Evolutionary conservation across 1,140 invertebrate genomes (phyloP), one percentile per base, ranked within the genome.

Genomic region (Cotesia typhae): DNA sequence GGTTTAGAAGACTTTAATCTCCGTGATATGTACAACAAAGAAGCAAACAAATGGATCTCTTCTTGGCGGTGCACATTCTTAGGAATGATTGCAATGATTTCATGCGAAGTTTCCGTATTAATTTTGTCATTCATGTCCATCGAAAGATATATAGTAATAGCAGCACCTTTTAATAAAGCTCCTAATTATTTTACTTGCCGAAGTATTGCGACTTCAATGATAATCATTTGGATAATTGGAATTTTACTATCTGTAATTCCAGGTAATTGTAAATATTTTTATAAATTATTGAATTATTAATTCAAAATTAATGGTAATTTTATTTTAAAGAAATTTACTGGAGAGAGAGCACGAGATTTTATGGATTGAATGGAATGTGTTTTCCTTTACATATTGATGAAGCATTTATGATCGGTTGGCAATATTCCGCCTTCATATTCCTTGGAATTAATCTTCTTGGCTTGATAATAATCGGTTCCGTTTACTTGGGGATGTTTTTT

Each of bases 51-150:
- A 0, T 95, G 94, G 94, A 90, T 92, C 77, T 88, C 88, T 4
- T 94, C 92, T 1, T 91, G 89, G 88, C 82, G 85, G 1, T 94
- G 93, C 81, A 90, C 88, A 0, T 76, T 89, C 4, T 83, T 90
- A 37, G 93, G 93, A 59, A 85, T 90, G 6, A 76, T 93, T 10
- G 92, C 91, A 1, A 92, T 93, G 82, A 90, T 88, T 9, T 93
- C 92, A 1, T 91, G 89, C 5, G 92, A 94, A 85, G 92, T 90
- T 66, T 94, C 93, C 0, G 90, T 95, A 74, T 82, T 94, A 10
- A 92, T 94, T 55, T 79, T 95, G 75, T 90, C 91, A 0, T 92
- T 93, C 75, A 93, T 95, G 88, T 93, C 93, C 1, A 79, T 94
- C 61, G 93, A 95, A 75, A 87, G 94, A 72, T 93, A 92, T 77